phyloP scores from a whole-genome alignment of 1,140 invertebrate species.

The Ooceraea biroi region DNA sequence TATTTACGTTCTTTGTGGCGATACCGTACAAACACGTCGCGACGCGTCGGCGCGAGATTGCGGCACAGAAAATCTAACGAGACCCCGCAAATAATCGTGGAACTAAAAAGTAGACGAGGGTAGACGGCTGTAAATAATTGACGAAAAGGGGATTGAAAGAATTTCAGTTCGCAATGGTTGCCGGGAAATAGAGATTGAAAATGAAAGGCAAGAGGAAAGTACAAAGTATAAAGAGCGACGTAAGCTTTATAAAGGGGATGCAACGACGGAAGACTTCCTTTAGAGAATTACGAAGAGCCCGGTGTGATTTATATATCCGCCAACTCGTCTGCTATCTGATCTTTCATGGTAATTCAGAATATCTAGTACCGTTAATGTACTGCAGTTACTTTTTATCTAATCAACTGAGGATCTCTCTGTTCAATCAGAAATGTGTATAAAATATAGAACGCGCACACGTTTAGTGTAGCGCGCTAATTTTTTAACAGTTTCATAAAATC shows the following conservation, averaged over 20 bases:
- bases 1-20: not conserved
- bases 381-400: not conserved
- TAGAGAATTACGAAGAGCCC: conserved; percentile 8
- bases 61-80: conserved; percentile 24
- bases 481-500: not conserved
- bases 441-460: not conserved
- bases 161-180: conserved; percentile 19
- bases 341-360: not conserved
- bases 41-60: conserved; percentile 26
- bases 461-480: not conserved
- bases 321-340: conserved; percentile 24
- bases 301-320: conserved; percentile 33
- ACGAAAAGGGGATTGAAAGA: conserved; percentile 50
- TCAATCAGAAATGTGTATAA: not conserved
- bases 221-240: not conserved
- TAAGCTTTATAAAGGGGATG: conserved; percentile 39
- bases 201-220: conserved; percentile 43
- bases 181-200: conserved; percentile 33
- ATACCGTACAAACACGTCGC: not conserved
- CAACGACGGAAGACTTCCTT: not conserved
- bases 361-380: not conserved
- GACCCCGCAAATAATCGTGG: conserved; percentile 22
- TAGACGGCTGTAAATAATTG: conserved; percentile 48
- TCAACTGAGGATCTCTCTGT: too few relatives aligned
- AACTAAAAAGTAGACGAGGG: conserved; percentile 24